phyloP scores from a whole-genome alignment of 2,888 invertebrate genomes.

The Rosalia funebris region DNA sequence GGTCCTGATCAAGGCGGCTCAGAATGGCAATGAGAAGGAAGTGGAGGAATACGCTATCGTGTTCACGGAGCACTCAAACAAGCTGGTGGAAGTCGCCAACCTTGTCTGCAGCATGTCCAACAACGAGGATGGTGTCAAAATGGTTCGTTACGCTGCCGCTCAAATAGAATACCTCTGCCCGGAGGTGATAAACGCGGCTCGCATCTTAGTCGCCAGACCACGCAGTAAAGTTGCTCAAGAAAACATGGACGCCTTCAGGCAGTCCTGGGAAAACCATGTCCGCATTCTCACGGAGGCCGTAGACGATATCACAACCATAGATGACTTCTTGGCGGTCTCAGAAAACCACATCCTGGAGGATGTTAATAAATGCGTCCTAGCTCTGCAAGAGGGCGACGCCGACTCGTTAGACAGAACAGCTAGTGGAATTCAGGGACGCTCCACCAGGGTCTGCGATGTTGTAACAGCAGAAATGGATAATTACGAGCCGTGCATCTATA shows the following conservation, averaged over 20 bases:
- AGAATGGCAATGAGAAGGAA: conserved; percentile 88
- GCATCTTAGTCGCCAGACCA: conserved; percentile 89
- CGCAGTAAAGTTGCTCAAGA: conserved; percentile 96
- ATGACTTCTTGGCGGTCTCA: conserved; percentile 98
- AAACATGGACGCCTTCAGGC: conserved; percentile 95
- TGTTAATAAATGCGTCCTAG: conserved; percentile 96
- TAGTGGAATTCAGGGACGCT: conserved; percentile 94
- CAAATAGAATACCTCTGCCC: conserved; percentile 96
- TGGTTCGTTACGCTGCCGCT: conserved; percentile 96
- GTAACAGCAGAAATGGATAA: conserved; percentile 99
- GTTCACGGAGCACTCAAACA: conserved; percentile 97
- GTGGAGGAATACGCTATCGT: conserved; percentile 94
- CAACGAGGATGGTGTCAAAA: conserved; percentile 98
- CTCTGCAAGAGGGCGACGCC: conserved; percentile 89
- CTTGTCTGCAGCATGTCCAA: conserved; percentile 98
- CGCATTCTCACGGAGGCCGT: conserved; percentile 96
- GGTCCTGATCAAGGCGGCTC: conserved; percentile 95
- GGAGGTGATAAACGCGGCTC: conserved; percentile 96
- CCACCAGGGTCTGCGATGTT: conserved; percentile 84
- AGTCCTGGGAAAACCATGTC: conserved; percentile 95
- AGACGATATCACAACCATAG: conserved; percentile 98
- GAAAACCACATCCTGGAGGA: conserved; percentile 99
- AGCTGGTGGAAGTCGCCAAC: conserved; percentile 96
- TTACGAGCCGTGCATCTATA: conserved; percentile 96
- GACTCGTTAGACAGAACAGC: conserved; percentile 88